Evolutionary conservation across 2,797 vertebrate genomes (phyloP).

Genomic region (Capromys pilorides): DNA sequence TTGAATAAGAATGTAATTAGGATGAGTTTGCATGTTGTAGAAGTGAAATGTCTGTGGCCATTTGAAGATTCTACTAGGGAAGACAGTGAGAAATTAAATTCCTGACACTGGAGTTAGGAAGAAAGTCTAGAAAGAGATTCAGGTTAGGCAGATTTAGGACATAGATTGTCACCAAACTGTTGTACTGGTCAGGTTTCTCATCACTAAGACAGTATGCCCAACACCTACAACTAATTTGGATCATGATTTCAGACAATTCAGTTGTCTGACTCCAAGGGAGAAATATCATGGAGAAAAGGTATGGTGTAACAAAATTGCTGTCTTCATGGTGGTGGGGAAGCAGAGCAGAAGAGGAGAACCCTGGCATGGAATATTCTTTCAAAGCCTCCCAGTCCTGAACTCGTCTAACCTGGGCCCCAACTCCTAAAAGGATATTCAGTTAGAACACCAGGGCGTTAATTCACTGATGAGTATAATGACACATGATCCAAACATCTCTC

Average conservation of each 20-base stretch:
- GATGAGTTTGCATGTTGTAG: background rate
- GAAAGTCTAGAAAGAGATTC: background rate
- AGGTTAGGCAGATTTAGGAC: background rate
- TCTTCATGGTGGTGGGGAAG: background rate
- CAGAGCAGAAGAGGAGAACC: background rate
- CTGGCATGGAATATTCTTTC: background rate
- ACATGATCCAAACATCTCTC: background rate
- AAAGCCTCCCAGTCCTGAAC: background rate
- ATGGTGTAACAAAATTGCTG: background rate
- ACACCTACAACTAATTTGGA: background rate
- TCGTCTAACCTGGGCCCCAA: background rate
- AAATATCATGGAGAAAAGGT: background rate
- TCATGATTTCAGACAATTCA: background rate
- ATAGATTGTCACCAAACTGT: background rate
- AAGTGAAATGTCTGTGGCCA: too few relatives aligned
- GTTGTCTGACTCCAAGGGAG: background rate
- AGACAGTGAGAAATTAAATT: background rate
- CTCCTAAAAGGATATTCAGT: background rate
- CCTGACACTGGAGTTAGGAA: background rate
- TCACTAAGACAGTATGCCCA: background rate
- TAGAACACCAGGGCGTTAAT: background rate
- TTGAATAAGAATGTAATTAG: background rate
- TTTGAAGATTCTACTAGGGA: background rate
- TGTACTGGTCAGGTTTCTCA: background rate
- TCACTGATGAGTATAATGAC: background rate